Evolutionary conservation across 1,140 invertebrate species (phyloP), one percentile per base, ranked within the genome.

Genomic region (Diorhabda elongata): DNA sequence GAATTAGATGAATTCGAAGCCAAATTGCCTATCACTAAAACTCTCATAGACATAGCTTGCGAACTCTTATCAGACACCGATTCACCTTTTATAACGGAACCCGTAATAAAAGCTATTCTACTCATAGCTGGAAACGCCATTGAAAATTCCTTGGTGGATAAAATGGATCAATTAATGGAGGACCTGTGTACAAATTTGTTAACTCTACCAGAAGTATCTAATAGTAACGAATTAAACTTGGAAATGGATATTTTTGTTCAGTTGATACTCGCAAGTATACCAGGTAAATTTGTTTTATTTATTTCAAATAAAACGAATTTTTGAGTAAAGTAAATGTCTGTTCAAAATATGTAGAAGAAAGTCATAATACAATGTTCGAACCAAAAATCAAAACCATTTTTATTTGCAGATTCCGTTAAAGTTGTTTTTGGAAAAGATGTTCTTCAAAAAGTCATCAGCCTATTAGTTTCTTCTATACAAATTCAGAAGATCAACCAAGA

Each of bases 1-100:
- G 80, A 81, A 73, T 69, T 79, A 7, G 80, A 81, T 56, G 79
- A 81, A 44, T 77, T 80, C 64, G 78, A 79, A 47, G 67, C 71
- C 5, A 76, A 75, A 67, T 71, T 80, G 42, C 80, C 80, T 26
- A 69, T 80, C 43, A 76, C 76, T 3, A 79, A 78, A 72, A 69
- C 73, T 0, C 45, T 80, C 2, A 42, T 76, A 3, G 80, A 80
- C 64, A 75, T 80, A 60, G 57, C 77, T 44, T 80, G 77, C 64
- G 80, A 81, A 68, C 64, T 80, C 42, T 61, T 80, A 43, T 69
- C 74, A 7, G 78, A 80, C 61, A 75, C 72, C 43, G 71, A 75
- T 65, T 77, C 76, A 5, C 71, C 73, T 63, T 47, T 80, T 6
- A 72, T 73, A 0, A 77, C 78, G 61, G 80, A 81, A 72, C 73